These are phyloP conservation scores for Acronicta alni DNA, from an alignment of 2,888 invertebrate species.

Conservation along the genomic window DNA sequence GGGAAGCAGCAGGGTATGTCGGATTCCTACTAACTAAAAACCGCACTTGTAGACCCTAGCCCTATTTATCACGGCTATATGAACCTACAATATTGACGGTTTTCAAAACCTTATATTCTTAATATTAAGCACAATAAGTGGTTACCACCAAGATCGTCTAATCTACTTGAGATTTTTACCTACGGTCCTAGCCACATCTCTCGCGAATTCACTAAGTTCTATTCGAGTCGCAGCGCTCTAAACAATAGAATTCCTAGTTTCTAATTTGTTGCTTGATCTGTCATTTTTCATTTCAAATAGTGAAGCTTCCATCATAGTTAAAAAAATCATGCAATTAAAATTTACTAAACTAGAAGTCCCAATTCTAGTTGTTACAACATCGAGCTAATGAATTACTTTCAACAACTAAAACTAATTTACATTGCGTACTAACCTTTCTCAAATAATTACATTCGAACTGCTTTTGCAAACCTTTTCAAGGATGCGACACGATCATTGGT, in stretches of 20 bases:
- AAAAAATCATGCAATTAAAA: conserved; percentile 25
- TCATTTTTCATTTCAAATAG: neutral
- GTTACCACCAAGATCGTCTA: too few species aligned
- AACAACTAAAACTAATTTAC: conserved; percentile 49
- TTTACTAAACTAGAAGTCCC: conserved; percentile 31
- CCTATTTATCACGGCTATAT: too few species aligned
- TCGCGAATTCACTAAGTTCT: too few species aligned
- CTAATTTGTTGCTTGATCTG: neutral
- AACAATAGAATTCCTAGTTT: neutral
- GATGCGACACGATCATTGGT: conserved; percentile 8
- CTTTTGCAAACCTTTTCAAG: conserved; percentile 19
- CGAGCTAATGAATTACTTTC: conserved; percentile 37
- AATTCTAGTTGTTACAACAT: conserved; percentile 56
- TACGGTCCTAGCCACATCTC: too few species aligned
- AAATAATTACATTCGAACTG: conserved; percentile 17
- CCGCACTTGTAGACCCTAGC: too few species aligned
- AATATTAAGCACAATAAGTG: too few species aligned
- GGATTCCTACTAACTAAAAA: too few species aligned
- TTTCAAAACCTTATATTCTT: too few species aligned
- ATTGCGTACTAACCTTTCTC: conserved; percentile 31
- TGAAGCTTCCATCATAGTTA: neutral
- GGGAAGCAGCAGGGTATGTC: too few species aligned
- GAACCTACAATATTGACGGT: too few species aligned
- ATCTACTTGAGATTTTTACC: too few species aligned
- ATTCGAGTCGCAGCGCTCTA: too few species aligned